phyloP scores from a whole-genome alignment of 2,113 vertebrate species.

The Equus przewalskii region DNA sequence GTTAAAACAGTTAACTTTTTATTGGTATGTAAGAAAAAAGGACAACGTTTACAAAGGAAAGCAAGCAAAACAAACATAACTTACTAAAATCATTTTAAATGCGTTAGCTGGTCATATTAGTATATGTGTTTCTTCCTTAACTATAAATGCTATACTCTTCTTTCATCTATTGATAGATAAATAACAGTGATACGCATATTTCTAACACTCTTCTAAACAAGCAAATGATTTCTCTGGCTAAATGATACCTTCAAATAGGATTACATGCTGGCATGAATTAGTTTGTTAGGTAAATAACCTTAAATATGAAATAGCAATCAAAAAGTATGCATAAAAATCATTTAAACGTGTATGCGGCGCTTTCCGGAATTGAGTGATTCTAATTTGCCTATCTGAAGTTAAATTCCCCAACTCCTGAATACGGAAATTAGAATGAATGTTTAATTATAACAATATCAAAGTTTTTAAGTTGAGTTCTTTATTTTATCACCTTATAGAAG shows the following conservation, averaged over 20 bases:
- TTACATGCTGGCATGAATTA: constrained; percentile 74
- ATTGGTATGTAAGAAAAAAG: neutral
- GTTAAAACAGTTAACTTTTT: constrained; percentile 3
- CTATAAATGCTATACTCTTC: constrained; percentile 59
- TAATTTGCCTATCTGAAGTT: constrained; percentile 62
- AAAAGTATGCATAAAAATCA: constrained; percentile 74
- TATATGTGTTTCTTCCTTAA: constrained; percentile 45
- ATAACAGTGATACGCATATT: constrained; percentile 39
- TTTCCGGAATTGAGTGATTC: constrained; percentile 73
- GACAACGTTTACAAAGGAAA: neutral
- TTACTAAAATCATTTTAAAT: constrained; percentile 16
- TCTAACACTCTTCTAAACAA: constrained; percentile 62
- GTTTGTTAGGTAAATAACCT: constrained; percentile 79
- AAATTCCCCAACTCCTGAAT: constrained; percentile 68
- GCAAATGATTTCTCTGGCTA: constrained; percentile 68
- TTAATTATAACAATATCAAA: constrained; percentile 72
- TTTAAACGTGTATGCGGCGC: constrained; percentile 65
- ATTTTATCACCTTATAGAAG: constrained; percentile 31
- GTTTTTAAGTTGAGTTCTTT: constrained; percentile 55
- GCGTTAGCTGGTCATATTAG: neutral
- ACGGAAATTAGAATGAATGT: constrained; percentile 68
- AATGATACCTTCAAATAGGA: constrained; percentile 62
- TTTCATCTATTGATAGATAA: constrained; percentile 69
- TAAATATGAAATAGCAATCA: constrained; percentile 82
- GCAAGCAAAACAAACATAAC: constrained; percentile 20